Conservation (phyloP, 2,888 invertebrate species). For the Psylliodes chrysocephalus region DNA sequence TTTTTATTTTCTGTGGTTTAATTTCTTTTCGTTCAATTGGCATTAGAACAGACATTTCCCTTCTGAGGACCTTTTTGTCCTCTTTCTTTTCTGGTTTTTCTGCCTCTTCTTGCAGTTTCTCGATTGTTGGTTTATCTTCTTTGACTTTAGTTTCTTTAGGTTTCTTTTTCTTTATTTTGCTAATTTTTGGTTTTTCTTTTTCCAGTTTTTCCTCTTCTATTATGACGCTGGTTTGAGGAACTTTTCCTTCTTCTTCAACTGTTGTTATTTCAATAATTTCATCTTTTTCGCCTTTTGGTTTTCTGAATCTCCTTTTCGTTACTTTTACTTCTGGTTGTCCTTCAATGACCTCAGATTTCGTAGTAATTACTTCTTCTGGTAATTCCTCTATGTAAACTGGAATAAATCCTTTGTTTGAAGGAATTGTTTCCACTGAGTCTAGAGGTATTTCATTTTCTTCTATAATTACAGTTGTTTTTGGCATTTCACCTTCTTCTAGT, state of each 20-base stretch:
- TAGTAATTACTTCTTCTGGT: conserved; percentile 54
- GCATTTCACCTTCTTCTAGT: conserved; percentile 59
- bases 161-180: conserved; percentile 49
- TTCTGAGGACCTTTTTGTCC: conserved; percentile 44
- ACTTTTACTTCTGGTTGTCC: conserved; percentile 51
- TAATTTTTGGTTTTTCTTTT: conserved; percentile 34
- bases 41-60: conserved; percentile 55
- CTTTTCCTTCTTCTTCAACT: conserved; percentile 64
- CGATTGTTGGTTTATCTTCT: conserved; percentile 48
- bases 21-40: conserved; percentile 67
- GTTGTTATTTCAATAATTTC: conserved; percentile 65
- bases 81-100: conserved; percentile 47
- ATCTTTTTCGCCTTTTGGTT: conserved; percentile 55
- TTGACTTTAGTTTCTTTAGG: conserved; percentile 34
- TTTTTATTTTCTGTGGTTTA: conserved; percentile 71
- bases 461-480: conserved; percentile 60
- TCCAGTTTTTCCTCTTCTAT: conserved; percentile 50
- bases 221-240: conserved; percentile 62
- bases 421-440: conserved; percentile 49
- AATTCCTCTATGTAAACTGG: conserved; percentile 46
- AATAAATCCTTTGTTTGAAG: conserved; percentile 56
- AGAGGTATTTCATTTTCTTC: conserved; percentile 60
- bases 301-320: conserved; percentile 53
- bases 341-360: conserved; percentile 45
- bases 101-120: conserved; percentile 47